Evolutionary conservation across 1,140 invertebrate species (phyloP).

Genomic region (Phymorhynchus buccinoides): DNA sequence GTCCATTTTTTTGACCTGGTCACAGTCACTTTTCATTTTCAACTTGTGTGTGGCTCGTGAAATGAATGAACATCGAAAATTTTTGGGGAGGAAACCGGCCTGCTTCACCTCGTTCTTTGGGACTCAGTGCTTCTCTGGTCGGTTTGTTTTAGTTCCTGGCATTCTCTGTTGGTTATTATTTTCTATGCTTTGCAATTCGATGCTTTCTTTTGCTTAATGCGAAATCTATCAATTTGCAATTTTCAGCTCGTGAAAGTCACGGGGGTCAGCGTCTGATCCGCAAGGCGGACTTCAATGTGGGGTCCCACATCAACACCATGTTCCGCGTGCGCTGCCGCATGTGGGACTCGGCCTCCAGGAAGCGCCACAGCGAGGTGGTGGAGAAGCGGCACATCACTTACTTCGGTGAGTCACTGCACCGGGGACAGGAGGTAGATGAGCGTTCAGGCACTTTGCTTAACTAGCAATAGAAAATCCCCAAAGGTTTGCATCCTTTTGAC

Average conservation of each 20-base stretch:
- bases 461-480: too few relatives aligned
- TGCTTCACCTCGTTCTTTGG: too few relatives aligned
- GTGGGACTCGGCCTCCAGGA: conserved; percentile 79
- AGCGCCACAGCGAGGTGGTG: conserved; percentile 77
- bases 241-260: conserved; percentile 84
- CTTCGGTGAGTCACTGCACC: conserved; percentile 80
- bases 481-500: too few relatives aligned
- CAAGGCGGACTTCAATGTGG: conserved; percentile 95
- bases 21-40: too few relatives aligned
- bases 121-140: too few relatives aligned
- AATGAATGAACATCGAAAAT: too few relatives aligned
- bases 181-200: background rate
- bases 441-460: too few relatives aligned
- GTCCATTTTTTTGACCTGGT: too few relatives aligned
- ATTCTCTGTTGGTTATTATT: background rate
- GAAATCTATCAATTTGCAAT: background rate
- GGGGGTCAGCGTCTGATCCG: conserved; percentile 93
- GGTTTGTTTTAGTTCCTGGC: too few relatives aligned
- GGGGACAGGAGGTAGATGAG: background rate
- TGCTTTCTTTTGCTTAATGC: background rate
- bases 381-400: conserved; percentile 90
- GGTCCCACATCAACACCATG: conserved; percentile 89
- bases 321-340: conserved; percentile 88
- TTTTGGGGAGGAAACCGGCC: background rate
- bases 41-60: too few relatives aligned